A percentile compares a stretch with the other conserved stretches of the same genome.
Conservation (phyloP, 2,888 invertebrate genomes). For the Aleiodes alternator region DNA sequence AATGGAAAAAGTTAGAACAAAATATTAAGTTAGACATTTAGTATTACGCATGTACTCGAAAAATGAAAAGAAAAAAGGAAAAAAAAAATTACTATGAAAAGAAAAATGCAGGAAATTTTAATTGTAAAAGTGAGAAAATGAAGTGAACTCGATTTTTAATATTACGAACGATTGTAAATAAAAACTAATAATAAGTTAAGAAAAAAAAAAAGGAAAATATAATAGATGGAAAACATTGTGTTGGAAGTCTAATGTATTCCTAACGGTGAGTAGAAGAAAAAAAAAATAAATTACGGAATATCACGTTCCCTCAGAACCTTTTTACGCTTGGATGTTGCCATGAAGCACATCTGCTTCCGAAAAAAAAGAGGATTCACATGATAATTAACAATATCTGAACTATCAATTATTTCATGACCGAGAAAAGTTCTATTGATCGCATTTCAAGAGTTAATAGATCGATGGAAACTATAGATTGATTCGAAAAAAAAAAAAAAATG, state of each 20-base stretch:
- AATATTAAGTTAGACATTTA: slow-evolving; percentile 50
- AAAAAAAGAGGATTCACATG: not conserved
- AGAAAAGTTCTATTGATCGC: slow-evolving; percentile 18
- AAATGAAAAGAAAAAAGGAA: slow-evolving; percentile 40
- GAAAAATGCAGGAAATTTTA: slow-evolving; percentile 39
- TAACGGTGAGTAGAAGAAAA: slow-evolving; percentile 45
- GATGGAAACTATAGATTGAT: slow-evolving; percentile 1
- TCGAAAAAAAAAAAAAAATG: slow-evolving; percentile 7
- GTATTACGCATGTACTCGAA: slow-evolving; percentile 52
- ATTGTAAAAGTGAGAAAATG: not conserved
- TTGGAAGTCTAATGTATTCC: slow-evolving; percentile 35
- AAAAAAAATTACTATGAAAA: slow-evolving; percentile 21
- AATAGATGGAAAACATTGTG: slow-evolving; percentile 11
- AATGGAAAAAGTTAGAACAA: slow-evolving; percentile 52
- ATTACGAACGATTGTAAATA: slow-evolving; percentile 58
- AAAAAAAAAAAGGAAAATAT: slow-evolving; percentile 21
- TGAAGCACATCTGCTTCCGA: slow-evolving; percentile 13
- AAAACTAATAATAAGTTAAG: slow-evolving; percentile 52
- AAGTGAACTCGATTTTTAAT: slow-evolving; percentile 45
- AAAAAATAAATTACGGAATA: slow-evolving; percentile 45
- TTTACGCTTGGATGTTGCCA: slow-evolving; percentile 16
- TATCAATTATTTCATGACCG: slow-evolving; percentile 20
- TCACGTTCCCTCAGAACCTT: slow-evolving; percentile 18
- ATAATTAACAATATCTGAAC: not conserved
- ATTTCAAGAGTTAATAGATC: not conserved